Evolutionary conservation across 1,140 invertebrate genomes (phyloP).

Genomic region (Drosophila nigrodunni): DNA sequence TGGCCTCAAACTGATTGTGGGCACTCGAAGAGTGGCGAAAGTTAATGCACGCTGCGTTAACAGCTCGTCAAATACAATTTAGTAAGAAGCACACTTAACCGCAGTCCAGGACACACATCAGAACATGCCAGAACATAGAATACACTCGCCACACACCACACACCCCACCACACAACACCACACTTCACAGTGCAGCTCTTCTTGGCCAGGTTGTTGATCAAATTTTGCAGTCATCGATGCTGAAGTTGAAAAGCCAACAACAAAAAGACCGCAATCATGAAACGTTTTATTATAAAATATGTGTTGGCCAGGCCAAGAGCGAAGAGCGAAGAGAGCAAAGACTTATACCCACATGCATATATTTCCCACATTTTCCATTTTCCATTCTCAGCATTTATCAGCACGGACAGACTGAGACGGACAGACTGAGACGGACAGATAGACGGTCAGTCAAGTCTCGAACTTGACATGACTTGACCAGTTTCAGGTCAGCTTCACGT

Average conservation of each 20-base stretch:
- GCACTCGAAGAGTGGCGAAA: conserved; percentile 20
- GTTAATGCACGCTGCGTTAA: conserved; percentile 51
- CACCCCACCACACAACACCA: too few relatives aligned
- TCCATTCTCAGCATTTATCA: conserved; percentile 39
- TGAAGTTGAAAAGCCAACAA: conserved; percentile 41
- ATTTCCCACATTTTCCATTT: conserved; percentile 30
- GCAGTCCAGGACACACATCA: conserved; percentile 9
- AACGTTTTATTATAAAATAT: conserved; percentile 73
- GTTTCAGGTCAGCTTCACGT: background rate
- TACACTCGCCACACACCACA: conserved; percentile 1
- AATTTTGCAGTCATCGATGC: conserved; percentile 56
- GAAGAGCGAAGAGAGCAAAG: background rate
- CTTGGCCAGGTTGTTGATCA: conserved; percentile 57
- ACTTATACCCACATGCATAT: conserved; percentile 36
- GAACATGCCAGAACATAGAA: conserved; percentile 8
- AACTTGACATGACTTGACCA: conserved; percentile 51
- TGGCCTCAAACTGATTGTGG: background rate
- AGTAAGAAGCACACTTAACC: conserved; percentile 33
- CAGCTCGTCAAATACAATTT: conserved; percentile 70
- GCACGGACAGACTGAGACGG: conserved; percentile 15
- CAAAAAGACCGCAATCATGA: conserved; percentile 67
- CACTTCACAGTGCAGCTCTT: background rate
- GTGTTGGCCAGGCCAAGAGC: conserved; percentile 18
- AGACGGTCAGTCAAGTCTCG: conserved; percentile 34
- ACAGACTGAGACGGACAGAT: background rate